These are phyloP conservation scores for Mya arenaria DNA, from an alignment of 1,140 invertebrate species.

Conservation along the genomic window DNA sequence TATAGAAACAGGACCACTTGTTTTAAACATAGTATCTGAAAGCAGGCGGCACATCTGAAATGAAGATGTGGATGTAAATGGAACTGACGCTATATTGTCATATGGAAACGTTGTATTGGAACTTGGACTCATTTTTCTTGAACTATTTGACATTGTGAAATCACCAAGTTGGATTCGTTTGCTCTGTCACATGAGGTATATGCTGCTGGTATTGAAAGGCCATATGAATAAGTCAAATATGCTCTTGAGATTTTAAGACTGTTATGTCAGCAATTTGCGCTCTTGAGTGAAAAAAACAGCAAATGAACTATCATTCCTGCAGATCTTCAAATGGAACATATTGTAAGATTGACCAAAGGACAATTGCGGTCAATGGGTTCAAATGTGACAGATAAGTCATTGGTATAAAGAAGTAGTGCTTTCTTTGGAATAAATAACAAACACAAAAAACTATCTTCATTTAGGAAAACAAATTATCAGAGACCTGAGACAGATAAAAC, in stretches of 20 bases:
- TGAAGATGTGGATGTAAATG: background rate
- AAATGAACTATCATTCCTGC: slow-evolving; percentile 4
- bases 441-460: too few relatives aligned
- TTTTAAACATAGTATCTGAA: background rate
- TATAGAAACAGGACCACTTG: background rate
- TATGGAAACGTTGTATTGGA: slow-evolving; percentile 36
- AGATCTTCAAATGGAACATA: too few relatives aligned
- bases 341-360: too few relatives aligned
- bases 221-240: slow-evolving; percentile 62
- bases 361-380: too few relatives aligned
- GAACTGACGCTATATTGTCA: background rate
- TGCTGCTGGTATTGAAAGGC: slow-evolving; percentile 55
- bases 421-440: too few relatives aligned
- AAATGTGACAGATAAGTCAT: too few relatives aligned
- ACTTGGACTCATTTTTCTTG: slow-evolving; percentile 30
- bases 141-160: slow-evolving; percentile 20
- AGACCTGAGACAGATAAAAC: too few relatives aligned
- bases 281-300: slow-evolving; percentile 39
- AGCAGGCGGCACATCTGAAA: background rate
- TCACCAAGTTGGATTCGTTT: slow-evolving; percentile 36
- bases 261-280: slow-evolving; percentile 11
- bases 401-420: too few relatives aligned
- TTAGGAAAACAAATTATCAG: too few relatives aligned
- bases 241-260: slow-evolving; percentile 48
- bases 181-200: slow-evolving; percentile 42